These are phyloP conservation scores for Microplitis deprimator DNA, from an alignment of 2,888 invertebrate genomes.

Conservation along the genomic window DNA sequence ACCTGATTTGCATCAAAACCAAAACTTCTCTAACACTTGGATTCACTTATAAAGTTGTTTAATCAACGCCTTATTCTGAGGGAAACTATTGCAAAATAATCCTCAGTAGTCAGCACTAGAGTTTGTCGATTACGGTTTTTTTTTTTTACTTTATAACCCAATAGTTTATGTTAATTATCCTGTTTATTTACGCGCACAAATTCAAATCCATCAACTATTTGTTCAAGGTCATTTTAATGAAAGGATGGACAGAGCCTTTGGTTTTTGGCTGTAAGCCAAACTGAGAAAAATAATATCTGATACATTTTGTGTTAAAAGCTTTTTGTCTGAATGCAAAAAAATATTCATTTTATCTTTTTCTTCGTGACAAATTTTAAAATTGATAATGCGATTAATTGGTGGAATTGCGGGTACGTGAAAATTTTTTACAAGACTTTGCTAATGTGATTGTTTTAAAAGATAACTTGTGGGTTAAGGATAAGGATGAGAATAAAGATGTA, in stretches of 20 bases:
- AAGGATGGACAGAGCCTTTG: not conserved
- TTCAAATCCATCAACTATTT: not conserved
- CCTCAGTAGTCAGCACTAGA: too few species aligned
- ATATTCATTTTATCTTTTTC: not conserved
- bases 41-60: not conserved
- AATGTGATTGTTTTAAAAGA: not conserved
- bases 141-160: not conserved
- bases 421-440: not conserved
- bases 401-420: not conserved
- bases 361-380: not conserved
- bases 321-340: not conserved
- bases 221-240: not conserved
- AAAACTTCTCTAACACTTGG: constrained; percentile 2
- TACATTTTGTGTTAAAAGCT: not conserved
- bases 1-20: constrained; percentile 11
- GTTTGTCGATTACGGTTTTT: not conserved
- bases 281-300: constrained; percentile 7
- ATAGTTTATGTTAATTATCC: not conserved
- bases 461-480: too few species aligned
- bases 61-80: too few species aligned
- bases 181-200: not conserved
- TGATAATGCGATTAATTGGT: not conserved
- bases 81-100: too few species aligned
- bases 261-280: not conserved
- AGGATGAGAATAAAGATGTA: not conserved